These are phyloP conservation scores for Cyclophora albipunctata DNA, from an alignment of 2,888 invertebrate species.

Conservation along the genomic window DNA sequence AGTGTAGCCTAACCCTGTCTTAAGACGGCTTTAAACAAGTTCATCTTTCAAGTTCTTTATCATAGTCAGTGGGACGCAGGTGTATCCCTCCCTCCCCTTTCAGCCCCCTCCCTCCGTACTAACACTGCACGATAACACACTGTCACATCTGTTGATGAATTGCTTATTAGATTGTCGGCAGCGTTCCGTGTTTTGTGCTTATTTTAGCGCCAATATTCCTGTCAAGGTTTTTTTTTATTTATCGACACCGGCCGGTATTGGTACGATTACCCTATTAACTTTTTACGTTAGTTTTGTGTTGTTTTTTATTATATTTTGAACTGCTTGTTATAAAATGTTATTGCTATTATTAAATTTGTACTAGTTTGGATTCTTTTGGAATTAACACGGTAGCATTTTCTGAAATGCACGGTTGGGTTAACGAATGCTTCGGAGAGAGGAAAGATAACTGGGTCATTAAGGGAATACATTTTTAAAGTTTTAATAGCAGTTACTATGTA, in stretches of 20 bases:
- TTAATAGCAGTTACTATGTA: too few species aligned
- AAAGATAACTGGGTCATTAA: too few species aligned
- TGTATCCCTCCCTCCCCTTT: constrained; percentile 29
- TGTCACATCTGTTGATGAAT: constrained; percentile 68
- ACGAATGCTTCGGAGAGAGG: too few species aligned
- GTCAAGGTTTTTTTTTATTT: constrained; percentile 34
- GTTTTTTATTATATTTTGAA: not conserved
- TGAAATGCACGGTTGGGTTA: too few species aligned
- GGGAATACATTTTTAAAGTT: too few species aligned
- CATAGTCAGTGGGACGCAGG: constrained; percentile 53
- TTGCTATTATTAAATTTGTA: too few species aligned
- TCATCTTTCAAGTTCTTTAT: constrained; percentile 51
- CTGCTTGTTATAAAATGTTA: too few species aligned
- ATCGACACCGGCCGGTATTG: constrained; percentile 28
- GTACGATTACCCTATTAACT: constrained; percentile 38
- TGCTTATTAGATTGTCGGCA: constrained; percentile 64
- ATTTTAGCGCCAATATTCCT: constrained; percentile 45
- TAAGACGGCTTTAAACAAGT: constrained; percentile 52
- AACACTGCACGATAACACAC: constrained; percentile 49
- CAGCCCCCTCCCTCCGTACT: constrained; percentile 16
- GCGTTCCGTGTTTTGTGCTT: constrained; percentile 42
- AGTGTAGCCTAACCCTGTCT: constrained; percentile 43
- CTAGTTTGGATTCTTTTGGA: too few species aligned
- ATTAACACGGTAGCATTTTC: too few species aligned
- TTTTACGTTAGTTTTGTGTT: constrained; percentile 10